Percentiles rank a stretch among this genome's conserved stretches.
These are phyloP conservation scores for Cerastis rubricosa DNA, from an alignment of 2,888 invertebrate species.

Conservation along the genomic window DNA sequence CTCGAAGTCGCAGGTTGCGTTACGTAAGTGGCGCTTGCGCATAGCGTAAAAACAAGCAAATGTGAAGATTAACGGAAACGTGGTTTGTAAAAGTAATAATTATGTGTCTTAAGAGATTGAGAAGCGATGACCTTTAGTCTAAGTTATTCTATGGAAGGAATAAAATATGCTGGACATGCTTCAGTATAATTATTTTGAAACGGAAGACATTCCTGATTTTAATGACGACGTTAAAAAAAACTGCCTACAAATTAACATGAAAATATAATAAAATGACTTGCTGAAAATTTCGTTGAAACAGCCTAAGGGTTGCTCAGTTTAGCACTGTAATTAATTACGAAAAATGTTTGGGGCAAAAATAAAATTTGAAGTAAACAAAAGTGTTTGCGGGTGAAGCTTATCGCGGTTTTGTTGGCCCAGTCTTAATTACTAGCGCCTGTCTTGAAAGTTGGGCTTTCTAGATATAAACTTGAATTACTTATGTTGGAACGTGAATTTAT, in stretches of 20 bases:
- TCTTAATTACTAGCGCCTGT: conserved; percentile 66
- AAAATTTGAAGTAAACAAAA: conserved; percentile 59
- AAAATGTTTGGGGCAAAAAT: conserved; percentile 56
- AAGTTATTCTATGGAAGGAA: not conserved
- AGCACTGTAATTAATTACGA: conserved; percentile 66
- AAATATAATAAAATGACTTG: conserved; percentile 37
- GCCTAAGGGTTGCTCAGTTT: conserved; percentile 36
- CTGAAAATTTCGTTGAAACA: conserved; percentile 18
- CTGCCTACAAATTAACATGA: conserved; percentile 28
- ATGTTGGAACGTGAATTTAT: conserved; percentile 6
- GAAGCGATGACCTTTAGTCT: not conserved
- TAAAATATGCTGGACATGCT: not conserved
- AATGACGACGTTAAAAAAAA: conserved; percentile 25
- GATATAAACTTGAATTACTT: conserved; percentile 35
- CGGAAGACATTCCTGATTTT: conserved; percentile 27
- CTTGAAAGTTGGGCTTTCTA: conserved; percentile 42
- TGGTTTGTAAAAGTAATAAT: conserved; percentile 33
- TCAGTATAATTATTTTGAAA: conserved; percentile 6
- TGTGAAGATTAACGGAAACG: conserved; percentile 57
- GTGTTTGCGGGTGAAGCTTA: conserved; percentile 57
- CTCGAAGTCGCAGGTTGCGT: conserved; percentile 60
- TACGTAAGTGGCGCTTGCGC: conserved; percentile 75
- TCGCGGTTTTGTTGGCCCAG: conserved; percentile 58
- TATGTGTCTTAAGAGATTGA: not conserved
- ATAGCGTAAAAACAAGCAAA: conserved; percentile 56